These are phyloP conservation scores for Xestia c-nigrum DNA, from an alignment of 2,888 invertebrate genomes.

Conservation along the genomic window DNA sequence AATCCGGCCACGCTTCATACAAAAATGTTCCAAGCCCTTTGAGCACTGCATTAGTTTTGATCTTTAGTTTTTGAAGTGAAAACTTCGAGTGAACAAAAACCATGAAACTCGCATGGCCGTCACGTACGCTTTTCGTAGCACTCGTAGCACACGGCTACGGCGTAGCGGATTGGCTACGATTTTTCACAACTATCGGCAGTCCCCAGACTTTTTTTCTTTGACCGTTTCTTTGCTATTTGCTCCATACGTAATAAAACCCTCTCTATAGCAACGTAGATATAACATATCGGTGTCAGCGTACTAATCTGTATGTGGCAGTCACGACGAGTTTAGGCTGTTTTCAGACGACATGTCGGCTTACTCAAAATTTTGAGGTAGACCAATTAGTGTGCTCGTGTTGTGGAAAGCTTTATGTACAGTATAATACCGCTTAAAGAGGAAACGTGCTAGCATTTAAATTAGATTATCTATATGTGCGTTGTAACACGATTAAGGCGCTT, in stretches of 20 bases:
- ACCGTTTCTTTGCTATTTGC: neutral
- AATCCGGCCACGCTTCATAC: too few species aligned
- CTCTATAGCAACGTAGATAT: constrained; percentile 26
- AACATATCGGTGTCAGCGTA: constrained; percentile 9
- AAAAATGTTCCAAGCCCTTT: too few species aligned
- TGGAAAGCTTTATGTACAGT: neutral
- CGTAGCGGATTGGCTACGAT: too few species aligned
- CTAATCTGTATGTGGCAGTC: constrained; percentile 32
- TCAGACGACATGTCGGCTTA: neutral
- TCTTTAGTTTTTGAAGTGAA: too few species aligned
- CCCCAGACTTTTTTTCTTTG: too few species aligned
- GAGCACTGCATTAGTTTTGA: too few species aligned
- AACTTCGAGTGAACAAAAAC: too few species aligned
- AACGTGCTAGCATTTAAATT: constrained; percentile 21
- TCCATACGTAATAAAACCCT: constrained; percentile 26
- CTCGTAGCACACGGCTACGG: too few species aligned
- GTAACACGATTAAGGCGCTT: neutral
- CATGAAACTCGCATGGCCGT: too few species aligned
- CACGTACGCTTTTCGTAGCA: too few species aligned
- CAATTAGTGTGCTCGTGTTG: constrained; percentile 34
- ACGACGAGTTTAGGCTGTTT: constrained; percentile 19
- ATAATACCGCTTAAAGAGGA: constrained; percentile 12
- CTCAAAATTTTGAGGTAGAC: constrained; percentile 4
- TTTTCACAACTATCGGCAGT: too few species aligned
- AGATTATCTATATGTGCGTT: neutral